Conservation (phyloP, 2,113 vertebrate species). For the Reinhardtius hippoglossoides region DNA sequence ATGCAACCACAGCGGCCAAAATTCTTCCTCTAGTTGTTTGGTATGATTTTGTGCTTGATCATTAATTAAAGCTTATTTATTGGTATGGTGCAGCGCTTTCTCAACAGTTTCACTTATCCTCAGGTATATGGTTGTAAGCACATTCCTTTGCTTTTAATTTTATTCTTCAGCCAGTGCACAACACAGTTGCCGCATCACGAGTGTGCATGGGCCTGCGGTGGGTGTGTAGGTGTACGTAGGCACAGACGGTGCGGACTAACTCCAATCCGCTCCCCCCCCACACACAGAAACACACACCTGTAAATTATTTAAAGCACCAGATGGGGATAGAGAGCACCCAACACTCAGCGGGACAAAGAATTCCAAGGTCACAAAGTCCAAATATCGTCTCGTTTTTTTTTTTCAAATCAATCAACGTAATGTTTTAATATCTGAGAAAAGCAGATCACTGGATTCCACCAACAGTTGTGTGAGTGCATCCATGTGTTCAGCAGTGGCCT, state of each 20-base stretch:
- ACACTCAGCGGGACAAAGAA: slow-evolving; percentile 41
- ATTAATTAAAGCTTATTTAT: background rate
- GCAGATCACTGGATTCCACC: slow-evolving; percentile 64
- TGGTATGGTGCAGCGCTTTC: background rate
- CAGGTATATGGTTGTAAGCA: slow-evolving; percentile 1
- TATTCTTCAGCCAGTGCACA: slow-evolving; percentile 10
- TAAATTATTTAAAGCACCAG: slow-evolving; percentile 77
- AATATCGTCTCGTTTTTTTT: background rate
- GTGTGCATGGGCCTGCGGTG: slow-evolving; percentile 33
- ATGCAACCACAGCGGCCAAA: background rate
- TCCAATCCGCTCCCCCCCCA: slow-evolving; percentile 22
- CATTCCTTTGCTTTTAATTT: slow-evolving; percentile 9
- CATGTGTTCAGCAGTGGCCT: slow-evolving; percentile 62
- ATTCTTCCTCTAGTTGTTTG: no score
- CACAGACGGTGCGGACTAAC: slow-evolving; percentile 23
- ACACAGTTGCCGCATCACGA: slow-evolving; percentile 28
- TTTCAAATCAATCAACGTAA: slow-evolving; percentile 63
- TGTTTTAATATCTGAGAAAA: slow-evolving; percentile 63
- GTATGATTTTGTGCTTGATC: no score
- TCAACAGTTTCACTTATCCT: background rate
- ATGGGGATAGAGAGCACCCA: slow-evolving; percentile 47
- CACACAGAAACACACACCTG: slow-evolving; percentile 58
- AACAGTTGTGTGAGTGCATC: slow-evolving; percentile 60
- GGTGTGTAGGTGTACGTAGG: slow-evolving; percentile 44
- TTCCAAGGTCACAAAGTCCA: slow-evolving; percentile 22